These are phyloP conservation scores for Linyphia triangularis DNA, from an alignment of 2,888 invertebrate species.

Conservation along the genomic window DNA sequence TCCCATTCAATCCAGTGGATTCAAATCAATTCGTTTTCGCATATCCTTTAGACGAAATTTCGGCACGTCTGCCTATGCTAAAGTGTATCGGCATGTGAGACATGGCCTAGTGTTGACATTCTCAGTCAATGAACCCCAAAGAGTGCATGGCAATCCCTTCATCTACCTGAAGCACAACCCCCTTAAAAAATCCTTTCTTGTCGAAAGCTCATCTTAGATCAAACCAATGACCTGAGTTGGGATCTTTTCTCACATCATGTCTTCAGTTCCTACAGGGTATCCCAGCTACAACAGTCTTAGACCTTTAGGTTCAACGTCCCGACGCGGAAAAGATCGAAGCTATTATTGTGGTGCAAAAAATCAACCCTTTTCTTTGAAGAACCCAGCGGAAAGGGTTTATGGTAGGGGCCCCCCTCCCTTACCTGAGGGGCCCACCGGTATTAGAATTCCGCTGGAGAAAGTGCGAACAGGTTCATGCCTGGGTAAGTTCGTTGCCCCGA, in stretches of 20 bases:
- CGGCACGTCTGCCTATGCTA: conserved; percentile 17
- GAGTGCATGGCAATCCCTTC: conserved; percentile 41
- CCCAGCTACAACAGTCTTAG: not conserved
- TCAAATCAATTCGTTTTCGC: not conserved
- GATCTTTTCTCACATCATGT: conserved; percentile 58
- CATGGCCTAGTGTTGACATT: conserved; percentile 70
- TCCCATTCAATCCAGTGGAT: not conserved
- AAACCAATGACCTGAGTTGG: conserved; percentile 64
- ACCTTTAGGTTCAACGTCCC: conserved; percentile 58
- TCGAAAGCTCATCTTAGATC: conserved; percentile 7
- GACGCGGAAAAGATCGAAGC: conserved; percentile 57
- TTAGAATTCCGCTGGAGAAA: conserved; percentile 66
- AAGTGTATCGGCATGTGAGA: conserved; percentile 65
- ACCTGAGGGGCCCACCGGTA: conserved; percentile 53
- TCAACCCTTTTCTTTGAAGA: conserved; percentile 28
- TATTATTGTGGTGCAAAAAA: conserved; percentile 41
- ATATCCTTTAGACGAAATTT: not conserved
- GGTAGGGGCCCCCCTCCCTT: conserved; percentile 45
- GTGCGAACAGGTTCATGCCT: conserved; percentile 64
- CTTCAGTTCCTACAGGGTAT: conserved; percentile 27
- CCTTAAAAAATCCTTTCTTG: conserved; percentile 3
- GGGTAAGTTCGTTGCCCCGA: conserved; percentile 62
- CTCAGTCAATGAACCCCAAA: conserved; percentile 66
- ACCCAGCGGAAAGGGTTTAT: conserved; percentile 57
- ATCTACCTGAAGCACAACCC: conserved; percentile 55